Evolutionary conservation across 2,113 vertebrate genomes (phyloP).

Genomic region (Leptobrachium ailaonicum): DNA sequence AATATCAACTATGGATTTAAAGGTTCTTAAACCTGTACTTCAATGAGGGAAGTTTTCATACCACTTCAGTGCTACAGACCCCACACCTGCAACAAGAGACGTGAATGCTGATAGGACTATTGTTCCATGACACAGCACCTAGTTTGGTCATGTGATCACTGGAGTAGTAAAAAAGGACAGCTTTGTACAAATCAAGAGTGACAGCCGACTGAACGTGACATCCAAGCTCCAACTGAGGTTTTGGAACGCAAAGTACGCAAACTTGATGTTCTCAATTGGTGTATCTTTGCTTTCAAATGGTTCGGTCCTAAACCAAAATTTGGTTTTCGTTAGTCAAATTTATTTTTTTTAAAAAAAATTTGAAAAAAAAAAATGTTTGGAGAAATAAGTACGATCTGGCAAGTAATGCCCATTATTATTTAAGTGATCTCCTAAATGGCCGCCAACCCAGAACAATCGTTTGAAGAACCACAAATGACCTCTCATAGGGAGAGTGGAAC

Average conservation of each 20-base stretch:
- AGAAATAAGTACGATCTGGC: neutral
- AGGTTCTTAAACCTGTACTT: slow-evolving; percentile 12
- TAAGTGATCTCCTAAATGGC: neutral
- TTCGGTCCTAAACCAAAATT: no score
- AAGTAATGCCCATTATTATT: neutral
- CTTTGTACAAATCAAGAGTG: no score
- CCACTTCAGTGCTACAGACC: slow-evolving; percentile 42
- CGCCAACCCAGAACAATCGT: neutral
- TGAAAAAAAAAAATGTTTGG: neutral
- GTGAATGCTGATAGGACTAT: no score
- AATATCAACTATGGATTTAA: slow-evolving; percentile 24
- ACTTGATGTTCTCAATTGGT: no score
- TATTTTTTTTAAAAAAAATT: neutral
- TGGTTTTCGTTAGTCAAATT: no score
- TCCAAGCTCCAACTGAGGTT: no score
- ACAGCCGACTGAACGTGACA: no score
- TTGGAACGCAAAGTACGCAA: no score
- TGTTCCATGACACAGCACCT: no score
- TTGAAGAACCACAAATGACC: neutral
- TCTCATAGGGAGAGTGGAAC: neutral
- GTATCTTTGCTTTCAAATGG: no score
- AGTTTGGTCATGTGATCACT: no score
- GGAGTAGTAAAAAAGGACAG: no score
- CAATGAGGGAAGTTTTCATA: slow-evolving; percentile 3
- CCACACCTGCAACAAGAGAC: neutral